These are phyloP conservation scores for Aphaenogaster rudis DNA, from an alignment of 1,140 invertebrate species.

Conservation along the genomic window DNA sequence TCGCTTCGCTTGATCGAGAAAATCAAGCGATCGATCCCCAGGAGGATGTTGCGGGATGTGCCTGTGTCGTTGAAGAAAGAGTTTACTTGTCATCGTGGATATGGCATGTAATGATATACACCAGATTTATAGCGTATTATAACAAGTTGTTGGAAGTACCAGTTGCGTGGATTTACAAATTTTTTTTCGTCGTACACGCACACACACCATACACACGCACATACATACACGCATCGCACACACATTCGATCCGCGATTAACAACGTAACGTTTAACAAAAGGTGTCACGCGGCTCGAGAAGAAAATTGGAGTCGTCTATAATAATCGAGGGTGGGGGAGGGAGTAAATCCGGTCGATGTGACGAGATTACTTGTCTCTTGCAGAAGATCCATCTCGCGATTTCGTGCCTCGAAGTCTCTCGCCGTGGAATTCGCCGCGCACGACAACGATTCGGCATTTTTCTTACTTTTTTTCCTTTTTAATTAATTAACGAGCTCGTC, in stretches of 20 bases:
- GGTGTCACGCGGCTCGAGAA: background rate
- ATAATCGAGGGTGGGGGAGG: background rate
- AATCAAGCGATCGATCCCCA: slow-evolving; percentile 21
- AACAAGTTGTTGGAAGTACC: slow-evolving; percentile 73
- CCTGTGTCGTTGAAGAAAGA: slow-evolving; percentile 64
- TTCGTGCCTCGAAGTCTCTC: slow-evolving; percentile 33
- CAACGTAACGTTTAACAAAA: slow-evolving; percentile 28
- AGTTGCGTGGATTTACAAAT: slow-evolving; percentile 72
- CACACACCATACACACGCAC: background rate
- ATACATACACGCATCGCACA: background rate
- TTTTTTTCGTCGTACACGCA: slow-evolving; percentile 6
- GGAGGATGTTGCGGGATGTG: slow-evolving; percentile 60
- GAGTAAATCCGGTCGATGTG: slow-evolving; percentile 24
- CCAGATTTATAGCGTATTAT: slow-evolving; percentile 69
- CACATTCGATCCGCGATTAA: slow-evolving; percentile 20
- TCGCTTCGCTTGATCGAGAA: background rate
- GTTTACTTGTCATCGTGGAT: slow-evolving; percentile 55
- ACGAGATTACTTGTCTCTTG: slow-evolving; percentile 45
- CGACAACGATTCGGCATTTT: slow-evolving; percentile 43
- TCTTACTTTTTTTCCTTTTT: slow-evolving; percentile 18
- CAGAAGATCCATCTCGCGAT: slow-evolving; percentile 38
- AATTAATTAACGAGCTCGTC: slow-evolving; percentile 75
- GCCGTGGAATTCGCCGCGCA: slow-evolving; percentile 71
- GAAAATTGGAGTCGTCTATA: slow-evolving; percentile 8
- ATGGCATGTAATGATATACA: slow-evolving; percentile 74